These are phyloP conservation scores for Lottia scabra DNA, from an alignment of 2,888 invertebrate species.

Conservation along the genomic window DNA sequence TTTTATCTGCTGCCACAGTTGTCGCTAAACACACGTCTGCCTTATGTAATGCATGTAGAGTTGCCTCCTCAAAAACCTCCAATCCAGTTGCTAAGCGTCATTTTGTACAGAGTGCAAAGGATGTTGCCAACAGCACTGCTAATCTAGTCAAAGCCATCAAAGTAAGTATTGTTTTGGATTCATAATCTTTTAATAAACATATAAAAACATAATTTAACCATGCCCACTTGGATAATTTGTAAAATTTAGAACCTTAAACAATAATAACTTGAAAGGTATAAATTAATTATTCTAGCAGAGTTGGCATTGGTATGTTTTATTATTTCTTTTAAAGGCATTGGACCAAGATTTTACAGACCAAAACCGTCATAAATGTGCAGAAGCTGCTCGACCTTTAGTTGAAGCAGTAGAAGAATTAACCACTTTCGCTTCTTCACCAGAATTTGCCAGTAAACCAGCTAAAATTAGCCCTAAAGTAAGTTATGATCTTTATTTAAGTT, in stretches of 20 bases:
- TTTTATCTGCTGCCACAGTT: slow-evolving; percentile 89
- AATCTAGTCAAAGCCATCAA: slow-evolving; percentile 95
- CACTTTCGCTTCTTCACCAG: slow-evolving; percentile 92
- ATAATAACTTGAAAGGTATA: too few species aligned
- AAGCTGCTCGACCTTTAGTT: slow-evolving; percentile 85
- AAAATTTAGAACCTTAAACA: too few species aligned
- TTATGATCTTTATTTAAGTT: not conserved
- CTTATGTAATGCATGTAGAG: slow-evolving; percentile 93
- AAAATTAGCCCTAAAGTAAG: slow-evolving; percentile 82
- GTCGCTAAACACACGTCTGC: slow-evolving; percentile 97
- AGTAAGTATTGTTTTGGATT: slow-evolving; percentile 64
- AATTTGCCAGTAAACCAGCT: slow-evolving; percentile 93
- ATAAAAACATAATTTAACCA: too few species aligned
- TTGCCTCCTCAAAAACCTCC: slow-evolving; percentile 89
- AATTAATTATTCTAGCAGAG: too few species aligned
- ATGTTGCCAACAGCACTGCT: slow-evolving; percentile 96
- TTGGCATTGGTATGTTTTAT: too few species aligned
- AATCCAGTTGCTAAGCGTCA: slow-evolving; percentile 94
- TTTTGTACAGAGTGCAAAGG: slow-evolving; percentile 97
- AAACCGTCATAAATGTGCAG: slow-evolving; percentile 67
- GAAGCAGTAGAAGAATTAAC: slow-evolving; percentile 93
- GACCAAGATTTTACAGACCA: slow-evolving; percentile 86
- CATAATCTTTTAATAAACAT: too few species aligned
- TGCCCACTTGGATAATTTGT: too few species aligned
- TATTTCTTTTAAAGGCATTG: slow-evolving; percentile 68